Conservation (phyloP, 2,888 invertebrate species). For the Philereme vetulata region DNA sequence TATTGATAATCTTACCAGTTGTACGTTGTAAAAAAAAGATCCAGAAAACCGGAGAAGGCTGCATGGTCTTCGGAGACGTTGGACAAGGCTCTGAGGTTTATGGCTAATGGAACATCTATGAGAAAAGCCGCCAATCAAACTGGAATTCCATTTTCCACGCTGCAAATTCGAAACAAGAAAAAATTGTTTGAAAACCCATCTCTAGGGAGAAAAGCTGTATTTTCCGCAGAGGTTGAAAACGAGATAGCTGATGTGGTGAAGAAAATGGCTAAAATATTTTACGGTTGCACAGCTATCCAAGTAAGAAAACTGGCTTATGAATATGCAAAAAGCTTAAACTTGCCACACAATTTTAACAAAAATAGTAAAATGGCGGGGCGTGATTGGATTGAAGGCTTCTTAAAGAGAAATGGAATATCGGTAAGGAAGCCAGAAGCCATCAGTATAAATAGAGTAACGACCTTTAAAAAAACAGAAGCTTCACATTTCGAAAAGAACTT, state of each 20-base stretch:
- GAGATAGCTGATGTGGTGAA: conserved; percentile 38
- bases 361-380: conserved; percentile 22
- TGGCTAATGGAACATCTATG: conserved; percentile 39
- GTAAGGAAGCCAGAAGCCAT: conserved; percentile 27
- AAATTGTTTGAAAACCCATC: conserved; percentile 37
- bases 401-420: conserved; percentile 24
- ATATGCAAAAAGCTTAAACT: conserved; percentile 31
- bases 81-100: conserved; percentile 38
- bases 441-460: conserved; percentile 25
- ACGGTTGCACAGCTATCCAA: conserved; percentile 41
- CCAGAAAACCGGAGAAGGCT: conserved; percentile 30
- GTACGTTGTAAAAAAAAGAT: too few species aligned
- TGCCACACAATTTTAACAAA: conserved; percentile 35
- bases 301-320: conserved; percentile 38
- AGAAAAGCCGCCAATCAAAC: conserved; percentile 39
- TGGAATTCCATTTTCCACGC: conserved; percentile 36
- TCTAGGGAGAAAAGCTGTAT: conserved; percentile 41
- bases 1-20: too few species aligned
- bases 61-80: conserved; percentile 42
- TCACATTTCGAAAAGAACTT: conserved; percentile 40
- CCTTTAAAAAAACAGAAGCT: conserved; percentile 48
- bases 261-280: conserved; percentile 43
- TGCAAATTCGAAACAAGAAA: conserved; percentile 40
- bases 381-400: conserved; percentile 21
- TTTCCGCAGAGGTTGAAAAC: conserved; percentile 35